A percentile compares a stretch with the other conserved stretches of the same genome.
These are phyloP conservation scores for Euura saliciscinereae DNA, from an alignment of 1,140 invertebrate genomes.

Conservation along the genomic window DNA sequence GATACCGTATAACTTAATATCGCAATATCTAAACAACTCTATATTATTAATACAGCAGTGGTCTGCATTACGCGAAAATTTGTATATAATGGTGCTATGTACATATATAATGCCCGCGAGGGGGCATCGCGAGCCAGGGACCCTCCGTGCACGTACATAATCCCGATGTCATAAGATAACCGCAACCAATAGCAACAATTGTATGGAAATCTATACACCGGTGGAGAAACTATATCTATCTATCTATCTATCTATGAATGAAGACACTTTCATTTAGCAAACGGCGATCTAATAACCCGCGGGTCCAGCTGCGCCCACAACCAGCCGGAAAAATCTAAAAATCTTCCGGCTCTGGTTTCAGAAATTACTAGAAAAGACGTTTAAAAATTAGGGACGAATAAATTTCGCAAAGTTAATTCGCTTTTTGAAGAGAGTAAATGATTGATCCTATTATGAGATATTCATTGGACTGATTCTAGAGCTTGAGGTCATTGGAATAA, in stretches of 20 bases:
- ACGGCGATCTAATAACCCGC: slow-evolving; percentile 25
- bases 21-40: slow-evolving; percentile 36
- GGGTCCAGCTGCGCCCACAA: slow-evolving; percentile 36
- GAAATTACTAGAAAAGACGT: too few relatives aligned
- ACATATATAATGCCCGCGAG: too few relatives aligned
- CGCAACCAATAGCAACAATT: slow-evolving; percentile 54
- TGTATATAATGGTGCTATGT: slow-evolving; percentile 59
- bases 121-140: slow-evolving; percentile 24
- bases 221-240: background rate
- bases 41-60: slow-evolving; percentile 56
- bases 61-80: slow-evolving; percentile 49
- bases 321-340: too few relatives aligned
- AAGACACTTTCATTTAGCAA: slow-evolving; percentile 61
- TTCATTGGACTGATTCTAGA: too few relatives aligned
- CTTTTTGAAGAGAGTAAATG: too few relatives aligned
- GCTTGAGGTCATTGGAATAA: too few relatives aligned
- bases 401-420: too few relatives aligned
- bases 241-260: slow-evolving; percentile 57
- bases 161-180: slow-evolving; percentile 56
- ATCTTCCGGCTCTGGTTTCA: too few relatives aligned
- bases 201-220: slow-evolving; percentile 50
- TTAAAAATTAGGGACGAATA: too few relatives aligned
- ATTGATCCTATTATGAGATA: too few relatives aligned
- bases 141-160: slow-evolving; percentile 38
- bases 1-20: slow-evolving; percentile 11